A percentile compares a stretch with the other conserved stretches of the same genome.
These are phyloP conservation scores for Rhinolophus ferrumequinum DNA, from an alignment of 2,113 vertebrate genomes.

Conservation along the genomic window DNA sequence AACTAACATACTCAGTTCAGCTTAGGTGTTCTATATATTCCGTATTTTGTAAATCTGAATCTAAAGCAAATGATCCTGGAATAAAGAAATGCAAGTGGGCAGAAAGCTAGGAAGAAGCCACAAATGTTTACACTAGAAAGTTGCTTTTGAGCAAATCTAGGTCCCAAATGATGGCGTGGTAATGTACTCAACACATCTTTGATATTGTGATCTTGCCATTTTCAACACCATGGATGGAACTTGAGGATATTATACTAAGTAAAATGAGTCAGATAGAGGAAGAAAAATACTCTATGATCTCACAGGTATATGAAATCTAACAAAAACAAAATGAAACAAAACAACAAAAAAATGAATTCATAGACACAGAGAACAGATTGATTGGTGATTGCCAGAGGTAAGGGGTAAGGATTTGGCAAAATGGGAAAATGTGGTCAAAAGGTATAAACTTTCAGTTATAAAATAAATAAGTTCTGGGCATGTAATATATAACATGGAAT, in stretches of 20 bases:
- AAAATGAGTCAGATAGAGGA: not conserved
- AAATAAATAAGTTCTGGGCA: not conserved
- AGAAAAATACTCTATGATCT: not conserved
- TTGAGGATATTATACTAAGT: not conserved
- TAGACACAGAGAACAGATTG: not conserved
- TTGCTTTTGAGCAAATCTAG: not conserved
- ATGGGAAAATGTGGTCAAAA: not conserved
- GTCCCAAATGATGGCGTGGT: not conserved
- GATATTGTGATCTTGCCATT: not conserved
- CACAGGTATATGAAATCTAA: not conserved
- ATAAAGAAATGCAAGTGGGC: not conserved
- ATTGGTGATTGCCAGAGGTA: not conserved
- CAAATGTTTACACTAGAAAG: not conserved
- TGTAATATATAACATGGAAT: not conserved
- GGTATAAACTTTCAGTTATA: not conserved
- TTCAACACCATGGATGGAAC: no score
- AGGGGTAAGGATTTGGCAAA: not conserved
- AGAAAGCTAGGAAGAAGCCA: not conserved
- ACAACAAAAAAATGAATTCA: not conserved
- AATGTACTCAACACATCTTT: not conserved
- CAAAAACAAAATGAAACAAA: no score
- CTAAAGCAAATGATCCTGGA: not conserved
- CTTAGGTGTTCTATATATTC: not conserved
- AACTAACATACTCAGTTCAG: not conserved
- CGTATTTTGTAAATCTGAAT: not conserved